These are phyloP conservation scores for Hirudo medicinalis DNA, from an alignment of 1,140 invertebrate genomes.

Conservation along the genomic window DNA sequence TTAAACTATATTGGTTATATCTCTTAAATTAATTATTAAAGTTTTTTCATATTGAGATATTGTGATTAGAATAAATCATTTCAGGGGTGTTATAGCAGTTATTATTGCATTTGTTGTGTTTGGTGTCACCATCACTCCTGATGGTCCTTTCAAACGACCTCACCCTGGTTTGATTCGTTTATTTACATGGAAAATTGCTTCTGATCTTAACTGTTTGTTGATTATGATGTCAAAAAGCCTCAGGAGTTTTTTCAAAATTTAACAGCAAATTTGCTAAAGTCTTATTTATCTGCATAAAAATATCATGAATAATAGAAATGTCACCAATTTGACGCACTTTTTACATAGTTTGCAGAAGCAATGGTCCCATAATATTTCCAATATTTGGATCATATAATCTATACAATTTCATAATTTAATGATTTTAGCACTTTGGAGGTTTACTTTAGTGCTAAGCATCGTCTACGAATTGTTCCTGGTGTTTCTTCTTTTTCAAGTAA, in stretches of 20 bases:
- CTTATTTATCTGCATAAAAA: neutral
- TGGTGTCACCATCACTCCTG: slow-evolving; percentile 49
- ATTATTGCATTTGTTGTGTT: slow-evolving; percentile 47
- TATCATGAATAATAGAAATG: neutral
- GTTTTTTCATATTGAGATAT: neutral
- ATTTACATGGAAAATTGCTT: neutral
- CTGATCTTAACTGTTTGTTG: neutral
- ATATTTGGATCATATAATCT: neutral
- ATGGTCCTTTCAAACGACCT: slow-evolving; percentile 50
- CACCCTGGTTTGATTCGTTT: slow-evolving; percentile 43
- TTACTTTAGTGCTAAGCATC: slow-evolving; percentile 47
- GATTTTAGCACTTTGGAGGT: slow-evolving; percentile 47
- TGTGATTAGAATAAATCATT: slow-evolving; percentile 23
- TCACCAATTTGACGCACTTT: neutral
- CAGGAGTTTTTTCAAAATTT: neutral
- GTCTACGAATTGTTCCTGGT: slow-evolving; percentile 49
- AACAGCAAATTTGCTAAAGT: neutral
- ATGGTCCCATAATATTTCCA: neutral
- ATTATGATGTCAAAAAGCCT: neutral
- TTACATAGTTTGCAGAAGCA: neutral
- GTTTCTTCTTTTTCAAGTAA: slow-evolving; percentile 47
- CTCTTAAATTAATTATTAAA: neutral
- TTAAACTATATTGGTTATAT: neutral
- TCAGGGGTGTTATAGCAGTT: slow-evolving; percentile 46
- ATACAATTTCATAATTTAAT: neutral